phyloP scores from a whole-genome alignment of 35 echinoderm and acorn worm species.

The Ptychodera flava region DNA sequence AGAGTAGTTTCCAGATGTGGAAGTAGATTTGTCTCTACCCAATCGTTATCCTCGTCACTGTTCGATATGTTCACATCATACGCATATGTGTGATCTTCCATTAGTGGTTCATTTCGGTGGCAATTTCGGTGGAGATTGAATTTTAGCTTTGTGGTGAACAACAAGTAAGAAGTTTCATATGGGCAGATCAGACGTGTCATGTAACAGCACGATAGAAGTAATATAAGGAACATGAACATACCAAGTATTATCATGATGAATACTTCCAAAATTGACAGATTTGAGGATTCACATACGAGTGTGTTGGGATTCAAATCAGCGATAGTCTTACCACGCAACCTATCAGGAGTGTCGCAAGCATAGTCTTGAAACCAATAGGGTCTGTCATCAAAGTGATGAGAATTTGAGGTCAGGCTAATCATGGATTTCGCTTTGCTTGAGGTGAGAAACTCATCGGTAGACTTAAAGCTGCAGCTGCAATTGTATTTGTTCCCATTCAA shows the following conservation, averaged over 20 bases:
- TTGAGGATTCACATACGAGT: neutral
- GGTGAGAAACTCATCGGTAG: neutral
- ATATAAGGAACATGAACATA: neutral
- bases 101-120: neutral
- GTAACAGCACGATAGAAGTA: neutral
- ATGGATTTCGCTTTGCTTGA: neutral
- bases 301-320: neutral
- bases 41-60: neutral
- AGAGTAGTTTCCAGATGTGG: neutral
- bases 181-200: neutral
- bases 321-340: neutral
- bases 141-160: neutral
- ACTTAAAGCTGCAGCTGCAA: neutral
- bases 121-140: no score
- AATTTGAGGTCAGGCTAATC: neutral
- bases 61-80: neutral
- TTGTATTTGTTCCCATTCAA: neutral
- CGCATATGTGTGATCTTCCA: neutral
- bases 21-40: neutral
- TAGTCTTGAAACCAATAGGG: neutral
- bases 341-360: neutral
- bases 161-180: neutral
- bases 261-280: no score
- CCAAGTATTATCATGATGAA: no score
- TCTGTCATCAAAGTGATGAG: neutral